phyloP scores from a whole-genome alignment of 2,797 vertebrate species.

The Syndactyla subalaris region DNA sequence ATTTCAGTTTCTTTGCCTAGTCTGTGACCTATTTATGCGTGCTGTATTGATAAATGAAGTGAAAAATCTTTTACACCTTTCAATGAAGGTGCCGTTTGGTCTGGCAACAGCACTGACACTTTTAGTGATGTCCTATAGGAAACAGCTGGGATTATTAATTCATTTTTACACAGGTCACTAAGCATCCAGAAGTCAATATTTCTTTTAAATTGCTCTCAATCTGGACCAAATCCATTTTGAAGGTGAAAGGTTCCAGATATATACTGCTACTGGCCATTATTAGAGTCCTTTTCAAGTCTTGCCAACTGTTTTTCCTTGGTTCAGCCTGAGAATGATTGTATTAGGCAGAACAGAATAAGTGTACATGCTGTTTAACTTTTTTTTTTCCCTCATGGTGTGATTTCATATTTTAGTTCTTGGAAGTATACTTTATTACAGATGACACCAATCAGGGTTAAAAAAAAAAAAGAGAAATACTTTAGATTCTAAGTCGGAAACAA shows the following conservation, averaged over 20 bases:
- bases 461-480: slow-evolving; percentile 14
- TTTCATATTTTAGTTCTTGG: background rate
- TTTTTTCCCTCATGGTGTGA: background rate
- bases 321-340: background rate
- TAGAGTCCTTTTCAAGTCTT: slow-evolving; percentile 22
- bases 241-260: slow-evolving; percentile 59
- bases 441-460: background rate
- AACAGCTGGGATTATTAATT: slow-evolving; percentile 61
- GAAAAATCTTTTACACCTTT: slow-evolving; percentile 57
- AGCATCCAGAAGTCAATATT: slow-evolving; percentile 60
- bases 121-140: slow-evolving; percentile 40
- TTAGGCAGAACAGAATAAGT: background rate
- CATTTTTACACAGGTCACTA: slow-evolving; percentile 62
- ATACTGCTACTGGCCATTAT: slow-evolving; percentile 21
- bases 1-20: slow-evolving; percentile 32
- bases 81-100: background rate
- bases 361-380: background rate
- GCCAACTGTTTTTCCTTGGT: slow-evolving; percentile 12
- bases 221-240: slow-evolving; percentile 47
- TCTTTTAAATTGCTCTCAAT: slow-evolving; percentile 63
- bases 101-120: slow-evolving; percentile 46
- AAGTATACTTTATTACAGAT: slow-evolving; percentile 14
- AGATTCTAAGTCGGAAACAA: slow-evolving; percentile 21
- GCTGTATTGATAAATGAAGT: slow-evolving; percentile 53
- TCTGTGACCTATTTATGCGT: slow-evolving; percentile 20